Base-by-base conservation (phyloP, 2,113 vertebrate genomes). In the Bothrops jararaca region DNA sequence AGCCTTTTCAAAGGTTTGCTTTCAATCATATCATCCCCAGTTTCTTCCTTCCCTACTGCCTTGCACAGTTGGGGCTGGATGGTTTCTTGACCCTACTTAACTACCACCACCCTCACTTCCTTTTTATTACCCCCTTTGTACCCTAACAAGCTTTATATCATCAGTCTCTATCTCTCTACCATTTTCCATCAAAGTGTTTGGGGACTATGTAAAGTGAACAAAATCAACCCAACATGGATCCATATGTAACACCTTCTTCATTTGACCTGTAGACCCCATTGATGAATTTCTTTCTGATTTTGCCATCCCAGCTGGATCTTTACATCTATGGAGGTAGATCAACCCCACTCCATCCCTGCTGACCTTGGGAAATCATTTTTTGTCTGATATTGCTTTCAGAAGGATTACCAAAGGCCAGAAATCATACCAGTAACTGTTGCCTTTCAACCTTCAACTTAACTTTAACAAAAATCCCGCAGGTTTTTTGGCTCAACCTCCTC, bases 31-130 rank as follows among this genome's bases (percentile, higher is more conserved):
- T 94, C 91, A 93, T 87, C 95, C 94, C 94, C 94, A 94, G 91
- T 69, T 93, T 93, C 91, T 94, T 93, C 96, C 86, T 94, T 94
- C 92, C 88, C 94, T 94, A 90, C 93, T 93, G 95, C 95, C 94
- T 96, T 95, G 86, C 69, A 91, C 90, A 92, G 74, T 86, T 0
- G 0, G 0, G 91, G 85, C n/a, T 86, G 54, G 50, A 91, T 29
- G 94, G 93, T 96, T 96, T 92, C 94, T 95, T 93, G 89, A 93
- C 92, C 80, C 89, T 57, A 64, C n/a, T 93, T 95, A 50, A 57
- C 39, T 4, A 5, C 0, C 12, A 2, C 1, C 29, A 12, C 54
- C 93, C n/a, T 85, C 22, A 88, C 85, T 92, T 94, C 94, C 60
- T 93, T 92, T 94, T 69, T 42, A 57, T 88, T 91, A 93, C 80